Evolutionary conservation across 2,113 vertebrate species (phyloP), one percentile per base, ranked within the genome.

Genomic region (Sinocyclocheilus grahami): DNA sequence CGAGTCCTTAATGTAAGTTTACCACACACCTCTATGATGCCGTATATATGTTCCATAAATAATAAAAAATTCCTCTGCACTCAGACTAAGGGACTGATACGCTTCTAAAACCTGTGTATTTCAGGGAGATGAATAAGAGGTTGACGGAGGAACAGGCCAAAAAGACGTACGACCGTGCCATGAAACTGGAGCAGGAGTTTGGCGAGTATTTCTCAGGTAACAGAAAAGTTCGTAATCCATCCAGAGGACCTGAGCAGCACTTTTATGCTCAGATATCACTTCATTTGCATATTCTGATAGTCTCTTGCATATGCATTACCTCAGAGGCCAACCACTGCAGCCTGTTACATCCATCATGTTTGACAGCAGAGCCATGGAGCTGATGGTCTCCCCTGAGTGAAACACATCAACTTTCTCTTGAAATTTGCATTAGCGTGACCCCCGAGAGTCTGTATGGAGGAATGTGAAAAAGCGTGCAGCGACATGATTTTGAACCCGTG

Each of bases 161-260:
- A 94, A 99, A 99, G 94, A 98, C 96, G 0, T 98, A 96, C 0
- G 97, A 99, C 84, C 95, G 97, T 91, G 97, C 97, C 82, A 92
- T 97, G 94, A 99, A 97, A 92, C 93, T 99, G 94, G 98, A 99
- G 94, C 97, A 98, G 95, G 98, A 99, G 96, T 99, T 99, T 93
- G 97, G 97, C 88, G 97, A 99, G 92, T 98, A 96, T 94, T 99
- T 99, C 94, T 98, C 98, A 97, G 98, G 98, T 99, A 95, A 82
- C 51, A 72, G 37, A 27, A 20, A 82, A 71, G 69, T 72, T 67
- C 11, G 3, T 13, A 87, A 58, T 82, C 20, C 18, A 24, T 71
- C 60, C 8, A 42, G 37, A 77, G 33, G 20, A 85, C 13, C 24
- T 5, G 5, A 37, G 27, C 11, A 3, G 27, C 12, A 13, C 55